phyloP scores from a whole-genome alignment of 1,140 invertebrate genomes.

The Teleogryllus occipitalis region DNA sequence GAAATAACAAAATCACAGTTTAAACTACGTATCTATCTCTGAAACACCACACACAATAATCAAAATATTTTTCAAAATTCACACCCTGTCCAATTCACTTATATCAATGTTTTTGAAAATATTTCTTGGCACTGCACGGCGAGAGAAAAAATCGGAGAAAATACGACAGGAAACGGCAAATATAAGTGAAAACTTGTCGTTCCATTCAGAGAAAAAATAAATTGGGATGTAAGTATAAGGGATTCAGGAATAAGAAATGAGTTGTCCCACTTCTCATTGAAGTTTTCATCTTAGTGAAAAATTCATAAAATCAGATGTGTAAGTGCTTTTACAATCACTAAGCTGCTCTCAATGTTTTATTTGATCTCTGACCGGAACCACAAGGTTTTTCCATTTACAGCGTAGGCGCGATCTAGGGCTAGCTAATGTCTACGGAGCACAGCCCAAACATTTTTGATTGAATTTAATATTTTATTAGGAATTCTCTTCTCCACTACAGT shows the following conservation, averaged over 20 bases:
- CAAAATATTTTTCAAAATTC: conserved; percentile 2
- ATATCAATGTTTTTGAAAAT: neutral
- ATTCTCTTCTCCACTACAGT: too few relatives aligned
- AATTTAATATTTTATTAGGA: neutral
- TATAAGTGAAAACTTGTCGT: neutral
- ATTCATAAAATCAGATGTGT: too few relatives aligned
- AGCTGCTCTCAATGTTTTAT: neutral
- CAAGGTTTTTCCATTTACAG: neutral
- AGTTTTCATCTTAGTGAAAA: too few relatives aligned
- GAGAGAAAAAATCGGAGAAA: neutral
- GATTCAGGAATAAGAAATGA: too few relatives aligned
- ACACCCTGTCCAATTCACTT: neutral
- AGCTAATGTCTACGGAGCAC: neutral
- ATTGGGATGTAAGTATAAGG: too few relatives aligned
- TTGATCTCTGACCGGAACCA: neutral
- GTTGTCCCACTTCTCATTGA: too few relatives aligned
- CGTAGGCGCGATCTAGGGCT: neutral
- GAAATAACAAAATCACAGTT: neutral
- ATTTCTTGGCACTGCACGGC: neutral
- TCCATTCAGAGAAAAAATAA: neutral
- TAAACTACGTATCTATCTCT: neutral
- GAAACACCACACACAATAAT: neutral
- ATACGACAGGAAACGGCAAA: neutral
- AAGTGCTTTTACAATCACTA: too few relatives aligned
- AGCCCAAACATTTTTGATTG: neutral